Base-by-base conservation (phyloP, 1,140 invertebrate species). In the Hypsibius dujardini region DNA sequence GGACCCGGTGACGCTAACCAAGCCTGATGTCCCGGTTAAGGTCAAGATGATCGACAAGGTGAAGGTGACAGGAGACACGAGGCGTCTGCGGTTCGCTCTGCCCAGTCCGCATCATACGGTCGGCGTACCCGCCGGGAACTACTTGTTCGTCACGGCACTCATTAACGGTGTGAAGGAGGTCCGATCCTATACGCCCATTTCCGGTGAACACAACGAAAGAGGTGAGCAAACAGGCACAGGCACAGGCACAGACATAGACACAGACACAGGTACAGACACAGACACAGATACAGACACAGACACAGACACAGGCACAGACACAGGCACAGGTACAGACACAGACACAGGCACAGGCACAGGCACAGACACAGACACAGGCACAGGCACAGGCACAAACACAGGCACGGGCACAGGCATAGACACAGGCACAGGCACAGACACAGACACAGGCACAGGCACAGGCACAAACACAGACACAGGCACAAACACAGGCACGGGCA, bases 101-200 rank as follows among this genome's bases (percentile, higher is more conserved):
- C 50, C 50, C 50, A 7, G 7, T 7, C 50, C 7, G 7, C 7
- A 7, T 7, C 50, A 56, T n/a, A n/a, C n/a, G 7, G 7, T n/a
- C n/a, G 50, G 50, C 7, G 50, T 56, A n/a, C 50, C 50, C 50
- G 50, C n/a, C 50, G 50, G 50, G 7, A 56, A 56, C n/a, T 56
- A 7, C n/a, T 7, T 56, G 7, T 7, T 56, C 7, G n/a, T 56
- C 7, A 56, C 50, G n/a, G 50, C n/a, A n/a, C 7, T n/a, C 7
- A 56, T 56, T 56, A 56, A 56, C 50, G 50, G 50, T n/a, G n/a
- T 7, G n/a, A 56, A n/a, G 50, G 50, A 56, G 50, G n/a, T n/a
- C 7, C 50, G 50, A 7, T 56, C 7, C n/a, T 56, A 56, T n/a
- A 56, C 50, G 7, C 50, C 50, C 7, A 56, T 56, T n/a, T 56